These are phyloP conservation scores for Crossaster papposus DNA, from an alignment of 53 echinoderm and acorn worm genomes.

Conservation along the genomic window DNA sequence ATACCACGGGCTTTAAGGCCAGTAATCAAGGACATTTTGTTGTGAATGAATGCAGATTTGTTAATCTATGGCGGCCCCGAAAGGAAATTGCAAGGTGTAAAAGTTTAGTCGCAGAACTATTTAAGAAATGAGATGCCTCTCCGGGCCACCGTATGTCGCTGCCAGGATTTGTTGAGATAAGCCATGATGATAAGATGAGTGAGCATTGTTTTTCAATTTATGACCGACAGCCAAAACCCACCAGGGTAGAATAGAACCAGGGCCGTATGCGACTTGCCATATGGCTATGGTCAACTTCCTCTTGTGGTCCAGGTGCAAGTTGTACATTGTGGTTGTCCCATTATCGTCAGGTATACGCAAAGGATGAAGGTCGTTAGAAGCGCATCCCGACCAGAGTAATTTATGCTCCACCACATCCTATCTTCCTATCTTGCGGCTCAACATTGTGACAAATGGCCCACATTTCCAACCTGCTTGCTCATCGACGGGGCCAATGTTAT, in stretches of 20 bases:
- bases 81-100: neutral
- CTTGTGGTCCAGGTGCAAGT: neutral
- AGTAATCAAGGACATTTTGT: too few relatives aligned
- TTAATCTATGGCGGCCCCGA: too few relatives aligned
- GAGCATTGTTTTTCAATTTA: too few relatives aligned
- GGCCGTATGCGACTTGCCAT: neutral
- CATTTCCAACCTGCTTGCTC: too few relatives aligned
- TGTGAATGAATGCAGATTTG: too few relatives aligned
- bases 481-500: too few relatives aligned
- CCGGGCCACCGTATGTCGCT: neutral
- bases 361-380: neutral
- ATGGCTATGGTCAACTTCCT: too few relatives aligned
- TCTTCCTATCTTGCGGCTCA: neutral
- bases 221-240: neutral
- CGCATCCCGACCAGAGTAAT: neutral
- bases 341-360: neutral
- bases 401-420: neutral
- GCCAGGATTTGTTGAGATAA: neutral
- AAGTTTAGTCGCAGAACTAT: neutral
- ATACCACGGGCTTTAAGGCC: too few relatives aligned
- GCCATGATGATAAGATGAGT: too few relatives aligned
- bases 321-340: neutral
- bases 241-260: neutral
- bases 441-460: neutral
- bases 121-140: neutral